Conservation (phyloP, 2,113 vertebrate genomes). For the Trinectes maculatus region DNA sequence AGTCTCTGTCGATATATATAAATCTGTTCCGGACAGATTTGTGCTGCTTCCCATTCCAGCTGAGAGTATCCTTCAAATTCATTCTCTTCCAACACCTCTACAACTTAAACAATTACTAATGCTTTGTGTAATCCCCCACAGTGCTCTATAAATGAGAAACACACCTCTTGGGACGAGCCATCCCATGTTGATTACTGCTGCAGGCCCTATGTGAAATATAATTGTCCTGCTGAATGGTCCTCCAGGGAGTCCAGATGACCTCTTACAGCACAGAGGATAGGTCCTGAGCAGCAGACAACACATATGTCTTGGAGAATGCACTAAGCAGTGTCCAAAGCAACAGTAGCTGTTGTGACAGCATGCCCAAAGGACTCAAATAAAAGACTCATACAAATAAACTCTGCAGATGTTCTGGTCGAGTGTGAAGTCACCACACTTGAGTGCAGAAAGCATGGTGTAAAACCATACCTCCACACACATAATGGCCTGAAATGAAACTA, state of each 20-base stretch:
- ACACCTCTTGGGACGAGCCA: background rate
- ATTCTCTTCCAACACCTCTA: background rate
- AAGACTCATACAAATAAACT: background rate
- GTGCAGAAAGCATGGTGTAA: background rate
- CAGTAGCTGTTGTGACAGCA: conserved; percentile 18
- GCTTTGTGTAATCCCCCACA: background rate
- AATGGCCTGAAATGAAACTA: background rate
- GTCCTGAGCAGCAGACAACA: conserved; percentile 2
- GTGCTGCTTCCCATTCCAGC: background rate
- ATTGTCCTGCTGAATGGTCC: conserved; percentile 43
- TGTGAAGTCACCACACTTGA: background rate
- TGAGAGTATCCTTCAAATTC: background rate
- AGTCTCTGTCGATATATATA: conserved; percentile 19
- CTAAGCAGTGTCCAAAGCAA: conserved; percentile 36
- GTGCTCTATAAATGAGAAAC: background rate
- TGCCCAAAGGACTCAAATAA: conserved; percentile 12
- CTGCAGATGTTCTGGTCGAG: conserved; percentile 12
- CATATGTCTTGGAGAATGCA: conserved; percentile 49
- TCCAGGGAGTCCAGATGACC: conserved; percentile 45
- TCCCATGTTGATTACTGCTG: background rate
- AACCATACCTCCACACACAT: background rate
- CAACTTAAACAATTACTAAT: background rate
- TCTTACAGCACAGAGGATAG: conserved; percentile 34
- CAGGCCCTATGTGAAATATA: conserved; percentile 30
- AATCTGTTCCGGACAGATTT: conserved; percentile 7